Base-by-base conservation (phyloP, 2,888 invertebrate species). In the Cylloceria caligata region DNA sequence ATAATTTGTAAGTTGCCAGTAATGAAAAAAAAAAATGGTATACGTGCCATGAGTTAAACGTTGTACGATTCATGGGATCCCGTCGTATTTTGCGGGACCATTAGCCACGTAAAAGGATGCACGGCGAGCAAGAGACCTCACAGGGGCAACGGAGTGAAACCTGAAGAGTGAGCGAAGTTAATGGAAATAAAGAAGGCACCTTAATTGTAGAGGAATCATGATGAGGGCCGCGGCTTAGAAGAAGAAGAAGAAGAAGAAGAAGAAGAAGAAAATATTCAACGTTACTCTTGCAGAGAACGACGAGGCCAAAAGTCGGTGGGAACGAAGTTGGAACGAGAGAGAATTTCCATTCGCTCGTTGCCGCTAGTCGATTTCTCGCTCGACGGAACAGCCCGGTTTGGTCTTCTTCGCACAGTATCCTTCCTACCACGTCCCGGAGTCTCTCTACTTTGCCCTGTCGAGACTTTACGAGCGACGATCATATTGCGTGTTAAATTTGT, bases 401-500 rank as follows among this genome's bases (percentile, higher is more conserved):
- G 9, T 71, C 55, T 16, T n/a, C 16, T 16, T 74, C 47, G 57
- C 71, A 27, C 60, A 47, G 60, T 60, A 60, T 49, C 49, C 45
- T 19, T 69, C 21, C 45, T 24, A 19, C 55, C 67, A 9, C 36
- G 4, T 24, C 55, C n/a, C 9, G n/a, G 21, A 69, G 19, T 52
- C 42, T 55, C 36, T 21, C 13, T 45, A 34, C 42, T 81, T 60
- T 67, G 36, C 47, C 42, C 24, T 68, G 68, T 55, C 69, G 71
- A 49, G 69, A 80, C 73, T 82, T 84, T 80, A 84, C 81, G 84
- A 80, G 72, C 27, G 57, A 72, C 77, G 74, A 73, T 80, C 84
- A 80, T 80, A 79, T 67, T 80, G 81, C 76, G 79, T 82, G 80
- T 80, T 80, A 82, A 84, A 84, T 84, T 81, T 77, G 68, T 73